Evolutionary conservation across 2,888 invertebrate genomes (phyloP).

Genomic region (Lasioglossum calceatum): DNA sequence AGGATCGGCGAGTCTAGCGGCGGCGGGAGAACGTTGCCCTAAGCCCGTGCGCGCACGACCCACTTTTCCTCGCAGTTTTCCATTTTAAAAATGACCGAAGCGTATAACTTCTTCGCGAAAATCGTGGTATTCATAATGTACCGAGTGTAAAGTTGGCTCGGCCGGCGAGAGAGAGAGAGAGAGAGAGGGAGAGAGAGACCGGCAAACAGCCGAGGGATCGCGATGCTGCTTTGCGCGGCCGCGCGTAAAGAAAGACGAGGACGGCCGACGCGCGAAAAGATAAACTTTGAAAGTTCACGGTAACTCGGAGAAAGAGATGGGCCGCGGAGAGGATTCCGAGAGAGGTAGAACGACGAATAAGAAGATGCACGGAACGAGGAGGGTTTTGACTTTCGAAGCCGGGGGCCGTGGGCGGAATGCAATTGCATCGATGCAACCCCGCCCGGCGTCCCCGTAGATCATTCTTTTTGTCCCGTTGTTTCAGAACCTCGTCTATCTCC

Average conservation of each 20-base stretch:
- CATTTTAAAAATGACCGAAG: constrained; percentile 69
- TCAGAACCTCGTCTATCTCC: constrained; percentile 19
- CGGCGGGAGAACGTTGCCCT: constrained; percentile 25
- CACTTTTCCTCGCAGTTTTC: constrained; percentile 59
- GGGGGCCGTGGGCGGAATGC: constrained; percentile 19
- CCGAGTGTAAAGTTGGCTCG: constrained; percentile 74
- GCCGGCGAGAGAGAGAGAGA: constrained; percentile 14
- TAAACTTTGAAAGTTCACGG: constrained; percentile 80
- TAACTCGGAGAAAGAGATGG: constrained; percentile 69
- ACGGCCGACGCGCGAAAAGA: constrained; percentile 70
- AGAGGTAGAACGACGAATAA: constrained; percentile 8
- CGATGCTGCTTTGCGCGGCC: neutral
- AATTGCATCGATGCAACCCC: constrained; percentile 53
- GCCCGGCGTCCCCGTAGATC: constrained; percentile 30
- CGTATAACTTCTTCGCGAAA: constrained; percentile 67
- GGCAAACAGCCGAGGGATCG: constrained; percentile 31
- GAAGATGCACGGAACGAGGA: constrained; percentile 35
- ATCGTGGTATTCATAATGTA: constrained; percentile 79
- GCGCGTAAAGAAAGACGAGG: constrained; percentile 26
- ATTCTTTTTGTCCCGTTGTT: constrained; percentile 26
- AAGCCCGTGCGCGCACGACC: constrained; percentile 53
- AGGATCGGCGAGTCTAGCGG: constrained; percentile 7
- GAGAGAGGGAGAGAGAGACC: constrained; percentile 4
- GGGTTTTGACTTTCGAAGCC: constrained; percentile 36
- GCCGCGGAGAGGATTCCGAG: constrained; percentile 7